These are phyloP conservation scores for Takifugu rubripes DNA, from an alignment of 2,797 vertebrate species.

Conservation along the genomic window DNA sequence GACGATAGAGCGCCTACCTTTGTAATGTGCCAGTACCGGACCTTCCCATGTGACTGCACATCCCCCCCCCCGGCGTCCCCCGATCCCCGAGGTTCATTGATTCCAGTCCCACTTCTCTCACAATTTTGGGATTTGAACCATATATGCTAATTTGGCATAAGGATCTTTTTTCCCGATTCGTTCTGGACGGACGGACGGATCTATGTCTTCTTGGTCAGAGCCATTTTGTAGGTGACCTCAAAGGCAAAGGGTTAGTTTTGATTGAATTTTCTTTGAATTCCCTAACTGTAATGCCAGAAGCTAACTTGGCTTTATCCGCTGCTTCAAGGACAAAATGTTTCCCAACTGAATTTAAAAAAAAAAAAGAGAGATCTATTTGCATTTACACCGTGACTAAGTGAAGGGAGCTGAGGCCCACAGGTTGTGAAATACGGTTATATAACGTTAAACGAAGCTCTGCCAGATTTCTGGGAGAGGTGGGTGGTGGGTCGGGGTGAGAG, in stretches of 20 bases:
- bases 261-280: conserved; percentile 16
- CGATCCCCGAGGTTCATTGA: conserved; percentile 41
- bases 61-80: conserved; percentile 53
- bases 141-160: conserved; percentile 11
- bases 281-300: conserved; percentile 12
- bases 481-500: conserved; percentile 50
- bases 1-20: conserved; percentile 72
- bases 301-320: background rate
- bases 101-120: conserved; percentile 60
- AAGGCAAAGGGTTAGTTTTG: conserved; percentile 13
- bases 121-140: conserved; percentile 37
- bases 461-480: conserved; percentile 49
- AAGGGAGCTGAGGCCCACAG: conserved; percentile 52
- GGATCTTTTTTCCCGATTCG: conserved; percentile 34
- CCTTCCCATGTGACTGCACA: conserved; percentile 79
- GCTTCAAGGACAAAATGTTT: conserved; percentile 2
- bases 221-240: conserved; percentile 8
- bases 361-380: conserved; percentile 36
- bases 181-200: conserved; percentile 13
- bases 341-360: background rate
- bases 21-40: conserved; percentile 71
- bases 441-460: conserved; percentile 59
- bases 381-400: conserved; percentile 53
- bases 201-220: conserved; percentile 3
- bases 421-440: conserved; percentile 65